Base-by-base conservation (phyloP, 1,140 invertebrate genomes). In the Vanessa atalanta region DNA sequence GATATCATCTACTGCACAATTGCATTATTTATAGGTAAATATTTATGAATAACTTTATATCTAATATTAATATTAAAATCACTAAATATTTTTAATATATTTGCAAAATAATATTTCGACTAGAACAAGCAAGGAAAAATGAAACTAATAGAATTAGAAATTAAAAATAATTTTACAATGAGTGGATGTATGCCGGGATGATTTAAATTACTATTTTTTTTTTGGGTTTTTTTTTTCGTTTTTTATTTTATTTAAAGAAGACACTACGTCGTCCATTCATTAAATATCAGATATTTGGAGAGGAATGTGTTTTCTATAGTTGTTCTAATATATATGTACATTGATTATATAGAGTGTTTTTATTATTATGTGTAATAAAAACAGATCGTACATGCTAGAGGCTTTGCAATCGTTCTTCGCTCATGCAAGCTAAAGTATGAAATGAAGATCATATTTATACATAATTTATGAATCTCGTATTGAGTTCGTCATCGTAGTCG, bases 51-150 rank as follows among this genome's bases (percentile, higher is more conserved):
- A 13, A 60, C 5, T 9, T 37, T 47, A 23, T 43, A n/a, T 63
- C 50, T 71, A 65, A 65, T 50, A 48, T 53, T 67, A 67, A 48
- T 48, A 20, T 71, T 16, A 47, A 50, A 60, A 64, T 65, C 37
- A 61, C 51, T 55, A 69, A 23, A 67, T 14, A 23, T 11, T 23
- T 60, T 63, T 31, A 15, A 60, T 26, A 48, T 48, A 57, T 14
- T 26, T 26, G 68, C 68, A 70, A 70, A 70, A 63, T 63, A 70
- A 70, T 65, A 47, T 16, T 61, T 47, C 12, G 15, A 63, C 68
- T 70, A 70, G 43, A 63, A 70, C 48, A 70, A 70, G 68, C 68
- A 63, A 63, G 57, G 68, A 63, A 50, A 48, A 47, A 69, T 60
- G 15, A 69, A 69, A 69, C 53, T 61, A 69, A 69, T 57, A 57